Conservation (phyloP, 2,888 invertebrate species). For the Baronia brevicornis region DNA sequence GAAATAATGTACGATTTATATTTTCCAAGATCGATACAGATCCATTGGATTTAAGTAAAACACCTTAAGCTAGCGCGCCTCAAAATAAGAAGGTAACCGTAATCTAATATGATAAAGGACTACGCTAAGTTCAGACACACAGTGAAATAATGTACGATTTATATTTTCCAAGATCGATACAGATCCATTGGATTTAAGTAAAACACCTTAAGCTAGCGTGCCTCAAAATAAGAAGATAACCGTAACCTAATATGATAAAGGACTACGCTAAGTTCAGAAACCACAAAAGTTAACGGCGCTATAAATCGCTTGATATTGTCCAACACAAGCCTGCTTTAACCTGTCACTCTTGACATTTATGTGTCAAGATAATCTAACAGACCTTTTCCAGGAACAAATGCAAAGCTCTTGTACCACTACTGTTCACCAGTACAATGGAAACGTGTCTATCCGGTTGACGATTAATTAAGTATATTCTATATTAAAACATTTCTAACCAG, state of each 20-base stretch:
- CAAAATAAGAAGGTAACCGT: no score
- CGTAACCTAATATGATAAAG: slow-evolving; percentile 12
- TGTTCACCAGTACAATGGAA: neutral
- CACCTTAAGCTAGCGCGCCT: no score
- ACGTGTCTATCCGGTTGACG: neutral
- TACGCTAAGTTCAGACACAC: slow-evolving; percentile 4
- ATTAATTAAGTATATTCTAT: no score
- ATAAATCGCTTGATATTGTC: slow-evolving; percentile 13
- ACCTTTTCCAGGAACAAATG: slow-evolving; percentile 2
- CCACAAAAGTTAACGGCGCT: slow-evolving; percentile 9
- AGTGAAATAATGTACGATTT: no score
- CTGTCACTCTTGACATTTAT: slow-evolving; percentile 15
- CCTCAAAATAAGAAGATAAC: no score
- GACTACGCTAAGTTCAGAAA: slow-evolving; percentile 2
- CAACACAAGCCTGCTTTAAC: slow-evolving; percentile 8
- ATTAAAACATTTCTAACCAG: no score
- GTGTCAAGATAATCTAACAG: slow-evolving; percentile 10
- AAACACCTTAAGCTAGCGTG: no score
- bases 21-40: no score
- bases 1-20: no score
- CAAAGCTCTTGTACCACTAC: slow-evolving; percentile 3
- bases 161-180: no score
- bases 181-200: no score
- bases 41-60: no score
- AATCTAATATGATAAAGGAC: slow-evolving; percentile 12